phyloP scores from a whole-genome alignment of 2,113 vertebrate genomes.

The Galemys pyrenaicus region DNA sequence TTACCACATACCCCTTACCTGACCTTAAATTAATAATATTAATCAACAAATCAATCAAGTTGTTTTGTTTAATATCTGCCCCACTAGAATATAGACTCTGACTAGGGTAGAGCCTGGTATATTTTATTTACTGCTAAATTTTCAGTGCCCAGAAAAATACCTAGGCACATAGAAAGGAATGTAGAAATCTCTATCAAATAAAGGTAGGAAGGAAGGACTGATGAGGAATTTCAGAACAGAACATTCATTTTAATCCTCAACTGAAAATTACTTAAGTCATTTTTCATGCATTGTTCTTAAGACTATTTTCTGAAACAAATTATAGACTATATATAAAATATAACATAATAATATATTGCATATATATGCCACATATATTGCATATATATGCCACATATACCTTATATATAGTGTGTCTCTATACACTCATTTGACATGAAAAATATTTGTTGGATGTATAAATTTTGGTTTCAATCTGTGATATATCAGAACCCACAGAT shows the following conservation, averaged over 20 bases:
- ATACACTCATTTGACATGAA: background rate
- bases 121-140: background rate
- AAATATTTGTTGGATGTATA: background rate
- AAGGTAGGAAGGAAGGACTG: background rate
- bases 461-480: background rate
- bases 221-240: background rate
- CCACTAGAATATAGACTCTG: background rate
- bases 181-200: background rate
- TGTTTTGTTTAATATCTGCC: background rate
- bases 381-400: too few relatives aligned
- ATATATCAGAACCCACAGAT: background rate
- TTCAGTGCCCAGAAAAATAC: constrained; percentile 1
- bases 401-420: too few relatives aligned
- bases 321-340: background rate
- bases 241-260: background rate
- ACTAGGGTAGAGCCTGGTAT: background rate
- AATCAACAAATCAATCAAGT: background rate
- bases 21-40: background rate
- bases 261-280: background rate
- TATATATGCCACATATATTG: background rate
- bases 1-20: background rate
- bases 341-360: background rate
- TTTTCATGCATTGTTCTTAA: background rate
- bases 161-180: background rate
- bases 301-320: constrained; percentile 10